Evolutionary conservation across 1,140 invertebrate genomes (phyloP).

Genomic region (Ceratitis capitata): DNA sequence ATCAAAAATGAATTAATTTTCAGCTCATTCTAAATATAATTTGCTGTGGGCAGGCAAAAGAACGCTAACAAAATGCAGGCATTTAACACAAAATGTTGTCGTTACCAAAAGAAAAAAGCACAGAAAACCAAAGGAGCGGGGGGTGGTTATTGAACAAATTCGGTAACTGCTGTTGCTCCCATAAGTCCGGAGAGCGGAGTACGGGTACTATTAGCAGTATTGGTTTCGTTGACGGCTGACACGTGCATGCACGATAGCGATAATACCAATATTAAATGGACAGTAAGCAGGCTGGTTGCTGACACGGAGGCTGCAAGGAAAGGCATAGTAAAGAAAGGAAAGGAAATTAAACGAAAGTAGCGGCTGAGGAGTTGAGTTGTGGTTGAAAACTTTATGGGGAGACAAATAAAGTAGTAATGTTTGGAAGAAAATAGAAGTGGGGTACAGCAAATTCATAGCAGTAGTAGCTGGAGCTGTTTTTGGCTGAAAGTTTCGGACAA

Average conservation of each 20-base stretch:
- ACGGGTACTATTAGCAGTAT: neutral
- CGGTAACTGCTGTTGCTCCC: neutral
- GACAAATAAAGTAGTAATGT: too few relatives aligned
- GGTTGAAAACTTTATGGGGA: too few relatives aligned
- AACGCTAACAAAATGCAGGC: neutral
- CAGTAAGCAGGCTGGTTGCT: neutral
- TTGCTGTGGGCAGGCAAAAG: neutral
- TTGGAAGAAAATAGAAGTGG: neutral
- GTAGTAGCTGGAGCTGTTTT: neutral
- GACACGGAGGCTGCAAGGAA: neutral
- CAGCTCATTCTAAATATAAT: neutral
- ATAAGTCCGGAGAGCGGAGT: neutral
- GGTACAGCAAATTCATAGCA: neutral
- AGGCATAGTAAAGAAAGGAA: neutral
- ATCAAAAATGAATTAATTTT: constrained; percentile 32
- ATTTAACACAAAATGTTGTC: neutral
- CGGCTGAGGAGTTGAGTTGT: neutral
- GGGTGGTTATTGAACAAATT: neutral
- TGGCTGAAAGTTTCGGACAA: neutral
- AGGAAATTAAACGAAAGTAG: too few relatives aligned
- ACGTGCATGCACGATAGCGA: neutral
- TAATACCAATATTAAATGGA: constrained; percentile 28
- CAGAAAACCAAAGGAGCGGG: neutral
- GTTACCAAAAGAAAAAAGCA: neutral
- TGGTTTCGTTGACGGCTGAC: neutral